Conservation (phyloP, 1,140 invertebrate genomes). For the Dinoponera quadriceps region DNA sequence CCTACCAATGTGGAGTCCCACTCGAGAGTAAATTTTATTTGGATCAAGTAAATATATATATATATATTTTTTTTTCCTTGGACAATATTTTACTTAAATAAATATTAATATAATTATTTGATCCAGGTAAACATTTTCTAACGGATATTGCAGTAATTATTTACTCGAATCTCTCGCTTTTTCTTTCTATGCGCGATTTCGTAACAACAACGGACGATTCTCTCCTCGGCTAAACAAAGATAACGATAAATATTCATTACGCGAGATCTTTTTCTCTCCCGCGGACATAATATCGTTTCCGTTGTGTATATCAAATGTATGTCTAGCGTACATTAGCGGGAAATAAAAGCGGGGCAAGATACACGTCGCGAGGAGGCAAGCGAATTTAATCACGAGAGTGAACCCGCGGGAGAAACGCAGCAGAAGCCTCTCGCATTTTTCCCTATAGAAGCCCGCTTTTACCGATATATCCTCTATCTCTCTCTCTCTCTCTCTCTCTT, state of each 20-base stretch:
- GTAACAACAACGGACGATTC: too few species aligned
- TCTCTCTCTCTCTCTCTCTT: slow-evolving; percentile 8
- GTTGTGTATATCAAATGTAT: not conserved
- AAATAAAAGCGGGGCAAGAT: slow-evolving; percentile 19
- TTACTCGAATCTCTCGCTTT: too few species aligned
- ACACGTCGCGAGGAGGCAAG: not conserved
- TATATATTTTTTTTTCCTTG: too few species aligned
- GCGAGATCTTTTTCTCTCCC: not conserved
- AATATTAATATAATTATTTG: too few species aligned
- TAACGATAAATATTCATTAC: slow-evolving; percentile 13
- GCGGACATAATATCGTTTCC: not conserved
- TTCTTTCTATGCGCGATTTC: too few species aligned
- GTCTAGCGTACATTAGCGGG: slow-evolving; percentile 4
- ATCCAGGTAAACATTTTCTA: too few species aligned
- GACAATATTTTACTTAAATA: too few species aligned
- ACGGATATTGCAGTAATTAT: too few species aligned
- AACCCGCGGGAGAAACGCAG: not conserved
- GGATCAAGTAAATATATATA: too few species aligned
- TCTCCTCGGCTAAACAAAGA: not conserved
- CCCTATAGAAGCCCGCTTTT: not conserved
- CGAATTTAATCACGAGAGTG: slow-evolving; percentile 32
- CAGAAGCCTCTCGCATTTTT: not conserved
- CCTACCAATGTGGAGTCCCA: too few species aligned
- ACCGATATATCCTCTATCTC: too few species aligned
- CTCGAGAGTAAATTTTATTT: too few species aligned